Percentiles rank a stretch among this genome's conserved stretches.
Evolutionary conservation across 2,113 vertebrate genomes (phyloP).

Genomic region (Anolis carolinensis): DNA sequence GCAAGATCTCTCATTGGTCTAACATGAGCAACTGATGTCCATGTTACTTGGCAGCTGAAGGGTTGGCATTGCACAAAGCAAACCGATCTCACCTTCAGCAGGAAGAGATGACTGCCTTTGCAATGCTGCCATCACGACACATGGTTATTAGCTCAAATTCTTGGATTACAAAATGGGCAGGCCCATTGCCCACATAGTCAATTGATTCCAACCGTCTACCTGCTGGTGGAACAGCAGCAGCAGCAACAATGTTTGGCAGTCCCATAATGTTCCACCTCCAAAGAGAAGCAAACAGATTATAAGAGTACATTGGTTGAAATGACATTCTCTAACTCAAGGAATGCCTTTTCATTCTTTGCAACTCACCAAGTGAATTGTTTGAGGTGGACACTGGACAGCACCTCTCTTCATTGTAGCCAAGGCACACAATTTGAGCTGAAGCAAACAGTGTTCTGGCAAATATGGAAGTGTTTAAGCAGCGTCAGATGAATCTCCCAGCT

Average conservation of each 20-base stretch:
- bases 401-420: background rate
- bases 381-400: background rate
- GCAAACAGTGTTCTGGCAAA: background rate
- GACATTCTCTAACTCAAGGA: background rate
- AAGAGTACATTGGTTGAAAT: background rate
- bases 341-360: background rate
- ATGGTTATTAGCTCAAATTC: background rate
- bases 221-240: background rate
- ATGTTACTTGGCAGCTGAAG: no score
- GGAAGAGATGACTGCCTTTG: background rate
- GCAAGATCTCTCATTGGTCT: background rate
- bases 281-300: background rate
- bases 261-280: background rate
- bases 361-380: conserved; percentile 12
- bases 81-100: background rate
- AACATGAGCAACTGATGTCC: background rate
- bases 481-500: conserved; percentile 39
- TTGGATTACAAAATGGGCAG: background rate
- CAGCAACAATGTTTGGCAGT: background rate
- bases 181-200: background rate
- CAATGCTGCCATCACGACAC: background rate
- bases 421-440: background rate
- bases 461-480: conserved; percentile 62
- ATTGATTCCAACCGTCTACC: background rate
- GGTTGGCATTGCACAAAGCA: background rate